Base-by-base conservation (phyloP, 2,797 vertebrate genomes). In the Sebastes elongatus region DNA sequence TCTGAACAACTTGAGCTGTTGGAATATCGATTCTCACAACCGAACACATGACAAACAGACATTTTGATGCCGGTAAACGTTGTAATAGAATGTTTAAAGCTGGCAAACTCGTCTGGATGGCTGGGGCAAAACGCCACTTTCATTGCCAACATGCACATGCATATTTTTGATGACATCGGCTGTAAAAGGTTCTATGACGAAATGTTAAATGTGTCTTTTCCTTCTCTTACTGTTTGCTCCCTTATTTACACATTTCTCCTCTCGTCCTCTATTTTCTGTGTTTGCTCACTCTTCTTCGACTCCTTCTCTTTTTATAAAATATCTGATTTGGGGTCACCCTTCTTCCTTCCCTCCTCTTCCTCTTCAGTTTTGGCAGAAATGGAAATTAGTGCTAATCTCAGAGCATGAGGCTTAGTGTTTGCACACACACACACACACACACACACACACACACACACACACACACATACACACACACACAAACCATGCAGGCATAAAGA, bases 341-440 rank as follows among this genome's bases (percentile, higher is more conserved):
- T 38, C 55, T 53, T 46, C 67, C 49, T 7, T 55, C 5, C 3
- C 42, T 32, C 27, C 53, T 72, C 38, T 38, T 42, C 11, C 30
- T 70, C n/a, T 56, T 71, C 65, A 35, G 22, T 57, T 75, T 71
- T 79, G 67, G 53, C 68, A 85, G 71, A 69, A 82, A 86, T 88
- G 76, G 55, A 86, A 87, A 83, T 80, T 33, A 61, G 46, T 13
- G 71, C 73, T 84, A 72, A 86, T 85, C 81, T 85, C 76, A 66
- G 38, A 81, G 80, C 61, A 76, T 56, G 16, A 76, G 56, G 73
- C 65, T 78, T 64, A 75, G 42, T 38, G 57, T 71, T 10, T 10
- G 28, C 52, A 67, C 0, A 74, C 52, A 60, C 56, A 59, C 55
- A 69, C 56, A 65, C 35, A 33, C 32, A 33, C 49, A 67, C 0